Base-by-base conservation (phyloP, 2,797 vertebrate genomes). In the Antennarius maculatus region DNA sequence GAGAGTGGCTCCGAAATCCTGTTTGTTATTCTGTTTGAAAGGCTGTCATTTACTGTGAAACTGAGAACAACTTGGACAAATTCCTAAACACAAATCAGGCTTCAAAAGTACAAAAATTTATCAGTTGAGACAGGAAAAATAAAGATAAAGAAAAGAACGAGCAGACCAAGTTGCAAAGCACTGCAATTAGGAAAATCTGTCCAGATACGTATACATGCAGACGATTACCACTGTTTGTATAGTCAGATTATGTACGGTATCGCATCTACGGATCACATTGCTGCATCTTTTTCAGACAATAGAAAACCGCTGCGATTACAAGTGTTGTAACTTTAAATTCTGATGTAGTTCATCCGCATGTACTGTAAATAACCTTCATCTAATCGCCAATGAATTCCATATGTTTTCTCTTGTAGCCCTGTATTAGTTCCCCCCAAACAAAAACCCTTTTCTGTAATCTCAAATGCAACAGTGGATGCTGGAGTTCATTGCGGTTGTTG, bases 221-320 rank as follows among this genome's bases (percentile, higher is more conserved):
- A 71, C 71, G 62, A 55, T 43, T 63, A 64, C 64, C 64, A 43
- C 52, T 61, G 66, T 67, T 74, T 74, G 58, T 54, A 52, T 14
- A 15, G 42, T 37, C 56, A 39, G 69, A 53, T 54, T 53, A 51
- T 12, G n/a, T 57, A 45, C 43, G 17, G n/a, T 60, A 65, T 76
- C 54, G 49, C 50, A 60, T 74, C 62, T 65, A 23, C 52, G 31
- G 61, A 53, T 67, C 10, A 54, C 58, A 56, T 58, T 27, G 28
- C 50, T 53, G 50, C 62, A 82, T 9, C 28, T 80, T 60, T 23
- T 46, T 42, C n/a, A 39, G 55, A 43, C 18, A 6, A 28, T 1
- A 39, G 6, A 45, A 49, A 76, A 74, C 52, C 57, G 49, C 23
- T 42, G 23, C 11, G 3, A 2, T 54, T 17, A 65, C 23, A 56